A percentile compares a stretch with the other conserved stretches of the same genome.
phyloP scores from a whole-genome alignment of 2,797 vertebrate genomes.

The Enteromius anoplus region DNA sequence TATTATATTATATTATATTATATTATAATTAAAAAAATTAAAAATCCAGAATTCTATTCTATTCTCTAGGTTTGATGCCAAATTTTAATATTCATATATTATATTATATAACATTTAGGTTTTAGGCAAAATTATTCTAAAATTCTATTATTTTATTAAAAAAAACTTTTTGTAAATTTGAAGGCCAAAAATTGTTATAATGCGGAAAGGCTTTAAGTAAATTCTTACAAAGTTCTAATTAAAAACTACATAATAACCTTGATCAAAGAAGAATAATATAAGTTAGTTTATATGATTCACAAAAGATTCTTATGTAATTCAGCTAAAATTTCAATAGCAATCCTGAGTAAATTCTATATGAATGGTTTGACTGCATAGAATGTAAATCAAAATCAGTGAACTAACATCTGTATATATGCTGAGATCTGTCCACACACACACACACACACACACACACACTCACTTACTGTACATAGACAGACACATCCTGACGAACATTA shows the following conservation, averaged over 20 bases:
- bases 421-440: constrained; percentile 2
- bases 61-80: neutral
- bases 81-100: neutral
- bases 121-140: neutral
- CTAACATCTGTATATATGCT: neutral
- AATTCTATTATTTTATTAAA: no score
- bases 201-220: neutral
- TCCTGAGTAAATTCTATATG: neutral
- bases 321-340: neutral
- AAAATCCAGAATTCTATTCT: neutral
- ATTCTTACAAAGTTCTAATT: neutral
- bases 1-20: no score
- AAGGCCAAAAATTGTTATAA: neutral
- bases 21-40: no score
- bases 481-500: neutral
- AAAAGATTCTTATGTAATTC: neutral
- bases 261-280: neutral
- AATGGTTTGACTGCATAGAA: neutral
- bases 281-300: neutral
- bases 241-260: neutral
- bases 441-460: constrained; percentile 24
- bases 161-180: no score
- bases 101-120: neutral
- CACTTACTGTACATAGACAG: neutral
- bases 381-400: neutral